phyloP scores from a whole-genome alignment of 2,888 invertebrate species.

The Zaprionus obscuricornis region DNA sequence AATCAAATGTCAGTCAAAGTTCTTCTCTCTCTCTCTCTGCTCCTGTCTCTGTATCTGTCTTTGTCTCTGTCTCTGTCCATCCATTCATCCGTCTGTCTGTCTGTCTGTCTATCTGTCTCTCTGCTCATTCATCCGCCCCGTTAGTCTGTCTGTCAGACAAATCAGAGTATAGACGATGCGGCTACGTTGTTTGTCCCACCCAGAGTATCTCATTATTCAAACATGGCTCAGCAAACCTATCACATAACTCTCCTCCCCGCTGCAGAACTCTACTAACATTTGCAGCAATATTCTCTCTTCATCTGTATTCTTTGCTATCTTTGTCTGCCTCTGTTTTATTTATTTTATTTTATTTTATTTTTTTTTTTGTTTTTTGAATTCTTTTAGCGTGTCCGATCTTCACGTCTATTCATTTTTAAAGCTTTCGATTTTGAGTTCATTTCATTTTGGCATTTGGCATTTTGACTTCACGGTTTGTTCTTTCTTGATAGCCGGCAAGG shows the following conservation, averaged over 20 bases:
- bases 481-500: conserved; percentile 15
- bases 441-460: conserved; percentile 67
- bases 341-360: conserved; percentile 15
- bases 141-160: conserved; percentile 46
- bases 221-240: conserved; percentile 29
- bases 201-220: conserved; percentile 69
- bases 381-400: conserved; percentile 64
- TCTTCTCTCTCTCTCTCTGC: conserved; percentile 30
- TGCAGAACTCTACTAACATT: conserved; percentile 1
- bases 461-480: conserved; percentile 63
- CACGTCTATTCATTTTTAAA: conserved; percentile 70
- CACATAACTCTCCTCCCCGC: neutral
- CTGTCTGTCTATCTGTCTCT: conserved; percentile 29
- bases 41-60: conserved; percentile 15
- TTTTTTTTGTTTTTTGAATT: conserved; percentile 40
- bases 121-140: too few relatives aligned
- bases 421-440: conserved; percentile 65
- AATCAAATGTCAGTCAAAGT: conserved; percentile 82
- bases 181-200: conserved; percentile 52
- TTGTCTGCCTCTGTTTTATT: too few relatives aligned
- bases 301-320: conserved; percentile 14
- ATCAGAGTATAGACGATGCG: conserved; percentile 46
- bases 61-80: too few relatives aligned
- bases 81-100: conserved; percentile 2
- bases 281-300: conserved; percentile 3